Conservation (phyloP, 2,797 vertebrate genomes). For the Pampus argenteus region DNA sequence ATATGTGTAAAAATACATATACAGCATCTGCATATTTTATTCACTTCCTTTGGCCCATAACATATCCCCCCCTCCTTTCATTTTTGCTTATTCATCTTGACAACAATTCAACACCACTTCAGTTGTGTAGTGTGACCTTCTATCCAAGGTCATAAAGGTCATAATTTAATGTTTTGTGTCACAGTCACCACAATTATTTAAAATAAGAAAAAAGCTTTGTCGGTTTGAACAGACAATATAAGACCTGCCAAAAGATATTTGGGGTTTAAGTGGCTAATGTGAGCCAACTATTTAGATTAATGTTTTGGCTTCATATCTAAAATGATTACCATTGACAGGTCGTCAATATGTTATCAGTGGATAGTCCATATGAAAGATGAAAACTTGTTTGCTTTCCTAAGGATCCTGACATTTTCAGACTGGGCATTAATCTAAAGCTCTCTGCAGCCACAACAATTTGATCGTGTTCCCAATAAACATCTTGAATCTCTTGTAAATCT, state of each 20-base stretch:
- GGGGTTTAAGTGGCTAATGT: neutral
- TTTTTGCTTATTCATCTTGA: too few relatives aligned
- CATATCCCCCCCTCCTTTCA: too few relatives aligned
- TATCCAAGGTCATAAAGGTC: neutral
- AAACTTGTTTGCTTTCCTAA: conserved; percentile 8
- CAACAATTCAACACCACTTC: neutral
- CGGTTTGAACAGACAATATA: neutral
- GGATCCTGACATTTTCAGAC: conserved; percentile 26
- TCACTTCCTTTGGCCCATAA: too few relatives aligned
- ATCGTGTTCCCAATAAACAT: conserved; percentile 29
- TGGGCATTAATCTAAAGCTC: conserved; percentile 55
- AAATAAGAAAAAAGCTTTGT: neutral
- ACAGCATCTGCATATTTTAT: too few relatives aligned
- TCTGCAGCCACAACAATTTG: conserved; percentile 64
- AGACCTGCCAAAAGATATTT: neutral
- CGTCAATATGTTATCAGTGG: conserved; percentile 5
- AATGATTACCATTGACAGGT: conserved; percentile 14
- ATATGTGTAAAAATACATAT: too few relatives aligned
- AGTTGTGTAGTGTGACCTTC: conserved; percentile 10
- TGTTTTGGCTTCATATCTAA: conserved; percentile 13
- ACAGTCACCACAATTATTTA: too few relatives aligned
- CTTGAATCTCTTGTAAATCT: conserved; percentile 60
- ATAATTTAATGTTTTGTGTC: conserved; percentile 6
- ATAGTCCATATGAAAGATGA: conserved; percentile 25
- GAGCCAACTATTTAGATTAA: neutral